Evolutionary conservation across 2,888 invertebrate genomes (phyloP), one percentile per base, ranked within the genome.

Genomic region (Dasysyrphus tricinctus): DNA sequence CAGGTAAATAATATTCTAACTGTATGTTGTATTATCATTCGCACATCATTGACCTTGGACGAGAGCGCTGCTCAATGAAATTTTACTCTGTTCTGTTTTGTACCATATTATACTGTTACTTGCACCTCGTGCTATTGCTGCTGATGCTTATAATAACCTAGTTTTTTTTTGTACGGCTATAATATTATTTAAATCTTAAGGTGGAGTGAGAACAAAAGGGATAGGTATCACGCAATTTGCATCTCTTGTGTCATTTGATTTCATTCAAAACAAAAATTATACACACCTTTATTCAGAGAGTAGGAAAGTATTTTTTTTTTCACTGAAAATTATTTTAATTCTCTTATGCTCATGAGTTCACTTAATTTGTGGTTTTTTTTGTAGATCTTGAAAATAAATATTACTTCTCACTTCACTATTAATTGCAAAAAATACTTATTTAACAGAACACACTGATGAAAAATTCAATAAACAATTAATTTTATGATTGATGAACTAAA

Each of bases 41-140:
- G 16, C 44, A 63, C 32, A 47, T 16, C 32, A 65, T 67, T 67
- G 67, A 67, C 67, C 67, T 67, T 67, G 67, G 37, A n/a, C 8
- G 63, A 63, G 63, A 65, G 65, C 34, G 0, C n/a, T 65, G 3
- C 37, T 49, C 49, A 49, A 67, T 67, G 67, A 67, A 49, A 49
- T 67, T 32, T 65, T 42, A 24, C 5, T 61, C 39, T 24, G 39
- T 34, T 67, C 34, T 67, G 32, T 34, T n/a, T 63, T 44, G 24
- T 42, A 63, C 9, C 6, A 9, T 0, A 29, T 29, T 12, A 6
- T 51, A 54, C 24, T 32, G n/a, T 34, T 12, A 32, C 11, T 29
- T 37, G 49, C 14, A 67, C 67, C 49, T 67, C 67, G 67, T 67
- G 67, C 34, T 65, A 39, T 14, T 32, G 32, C 7, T 54, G 12